A percentile compares a stretch with the other conserved stretches of the same genome.
These are phyloP conservation scores for Yponomeuta plumbellus DNA, from an alignment of 2,888 invertebrate genomes.

Conservation along the genomic window DNA sequence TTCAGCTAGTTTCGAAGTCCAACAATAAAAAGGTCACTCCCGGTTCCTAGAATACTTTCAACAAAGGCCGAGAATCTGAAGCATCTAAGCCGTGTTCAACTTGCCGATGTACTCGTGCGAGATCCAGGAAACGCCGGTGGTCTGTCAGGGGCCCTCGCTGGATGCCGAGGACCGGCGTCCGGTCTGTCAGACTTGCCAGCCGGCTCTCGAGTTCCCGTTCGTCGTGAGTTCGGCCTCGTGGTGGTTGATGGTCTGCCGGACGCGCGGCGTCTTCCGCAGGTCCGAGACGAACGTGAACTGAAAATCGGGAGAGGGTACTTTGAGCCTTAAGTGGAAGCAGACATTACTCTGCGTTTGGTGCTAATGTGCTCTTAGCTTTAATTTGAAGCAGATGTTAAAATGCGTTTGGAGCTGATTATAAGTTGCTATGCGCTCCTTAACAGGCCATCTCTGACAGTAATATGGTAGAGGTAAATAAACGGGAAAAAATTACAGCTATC, in stretches of 20 bases:
- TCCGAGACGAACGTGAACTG: constrained; percentile 65
- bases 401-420: too few species aligned
- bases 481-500: too few species aligned
- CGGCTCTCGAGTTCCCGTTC: constrained; percentile 58
- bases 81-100: constrained; percentile 12
- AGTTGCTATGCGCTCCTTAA: too few species aligned
- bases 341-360: not conserved
- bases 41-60: too few species aligned
- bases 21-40: too few species aligned
- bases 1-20: too few species aligned
- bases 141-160: constrained; percentile 42
- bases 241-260: constrained; percentile 35
- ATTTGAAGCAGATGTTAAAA: not conserved
- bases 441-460: too few species aligned
- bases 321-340: not conserved
- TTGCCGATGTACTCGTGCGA: constrained; percentile 53
- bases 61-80: too few species aligned
- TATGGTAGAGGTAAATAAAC: too few species aligned
- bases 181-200: constrained; percentile 64
- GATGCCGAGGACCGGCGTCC: constrained; percentile 37
- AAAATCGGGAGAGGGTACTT: constrained; percentile 24
- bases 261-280: constrained; percentile 53
- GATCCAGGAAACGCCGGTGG: constrained; percentile 55
- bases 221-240: constrained; percentile 59
- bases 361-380: not conserved